These are phyloP conservation scores for Aphelenchoides bicaudatus DNA, from an alignment of 2,888 invertebrate species.

Conservation along the genomic window DNA sequence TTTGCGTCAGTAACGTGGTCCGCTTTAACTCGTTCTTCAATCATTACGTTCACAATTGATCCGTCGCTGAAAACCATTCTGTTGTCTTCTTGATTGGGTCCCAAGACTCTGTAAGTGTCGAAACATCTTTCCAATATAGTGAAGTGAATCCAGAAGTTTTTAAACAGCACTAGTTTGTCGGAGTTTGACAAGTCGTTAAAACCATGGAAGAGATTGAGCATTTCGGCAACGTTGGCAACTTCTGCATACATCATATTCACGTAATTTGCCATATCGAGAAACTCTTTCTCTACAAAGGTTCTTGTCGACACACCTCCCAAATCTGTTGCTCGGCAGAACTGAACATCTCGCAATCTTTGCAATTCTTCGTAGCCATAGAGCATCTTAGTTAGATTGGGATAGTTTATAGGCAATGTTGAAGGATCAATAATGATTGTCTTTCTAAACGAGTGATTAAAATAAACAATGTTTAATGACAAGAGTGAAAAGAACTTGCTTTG, in stretches of 20 bases:
- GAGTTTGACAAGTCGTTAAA: constrained; percentile 17
- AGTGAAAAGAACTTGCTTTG: no score
- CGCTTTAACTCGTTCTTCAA: constrained; percentile 3
- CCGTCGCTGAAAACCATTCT: constrained; percentile 30
- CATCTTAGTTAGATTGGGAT: constrained; percentile 20
- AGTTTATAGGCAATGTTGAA: constrained; percentile 16
- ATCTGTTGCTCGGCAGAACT: constrained; percentile 10
- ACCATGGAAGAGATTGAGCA: constrained; percentile 32
- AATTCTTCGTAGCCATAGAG: constrained; percentile 24
- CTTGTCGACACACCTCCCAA: not conserved
- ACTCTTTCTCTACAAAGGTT: not conserved
- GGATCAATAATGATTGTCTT: constrained; percentile 14
- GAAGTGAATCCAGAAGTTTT: constrained; percentile 36
- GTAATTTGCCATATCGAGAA: not conserved
- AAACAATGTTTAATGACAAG: not conserved
- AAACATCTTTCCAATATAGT: constrained; percentile 29
- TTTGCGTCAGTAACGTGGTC: constrained; percentile 1
- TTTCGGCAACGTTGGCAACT: constrained; percentile 31
- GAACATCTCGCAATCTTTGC: constrained; percentile 3
- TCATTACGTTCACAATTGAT: constrained; percentile 27
- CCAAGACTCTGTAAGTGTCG: constrained; percentile 28
- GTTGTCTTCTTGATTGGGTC: constrained; percentile 18
- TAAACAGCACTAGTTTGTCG: constrained; percentile 27
- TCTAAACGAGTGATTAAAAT: not conserved
- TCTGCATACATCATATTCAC: constrained; percentile 19